These are phyloP conservation scores for Acropternis orthonyx DNA, from an alignment of 2,797 vertebrate species.

Conservation along the genomic window DNA sequence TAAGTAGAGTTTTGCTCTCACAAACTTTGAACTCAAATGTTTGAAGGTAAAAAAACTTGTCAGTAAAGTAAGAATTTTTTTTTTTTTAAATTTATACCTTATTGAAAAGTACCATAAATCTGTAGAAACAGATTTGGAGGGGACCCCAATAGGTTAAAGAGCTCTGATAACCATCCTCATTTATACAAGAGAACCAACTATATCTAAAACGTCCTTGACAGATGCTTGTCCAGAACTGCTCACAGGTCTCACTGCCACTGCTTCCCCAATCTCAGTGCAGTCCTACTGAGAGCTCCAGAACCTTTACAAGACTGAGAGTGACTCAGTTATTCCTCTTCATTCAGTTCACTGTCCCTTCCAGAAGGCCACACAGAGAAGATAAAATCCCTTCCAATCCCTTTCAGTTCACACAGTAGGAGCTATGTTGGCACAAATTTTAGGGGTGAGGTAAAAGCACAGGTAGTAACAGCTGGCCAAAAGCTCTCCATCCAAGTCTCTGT, in stretches of 20 bases:
- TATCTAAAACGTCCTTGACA: neutral
- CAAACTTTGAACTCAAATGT: neutral
- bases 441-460: neutral
- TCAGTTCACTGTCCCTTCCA: neutral
- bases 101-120: neutral
- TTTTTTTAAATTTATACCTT: too few species aligned
- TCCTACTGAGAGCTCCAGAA: neutral
- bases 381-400: neutral
- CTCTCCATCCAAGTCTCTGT: neutral
- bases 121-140: neutral
- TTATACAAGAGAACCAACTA: neutral
- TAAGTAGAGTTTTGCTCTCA: neutral
- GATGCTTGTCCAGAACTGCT: neutral
- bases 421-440: neutral
- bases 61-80: neutral
- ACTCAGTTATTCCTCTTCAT: neutral
- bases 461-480: neutral
- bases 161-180: neutral
- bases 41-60: neutral
- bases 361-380: neutral
- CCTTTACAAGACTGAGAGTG: neutral
- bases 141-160: neutral
- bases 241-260: neutral
- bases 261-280: neutral
- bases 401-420: neutral